Conservation (phyloP, 2,797 vertebrate species). For the Gadopsis bispinosus region DNA sequence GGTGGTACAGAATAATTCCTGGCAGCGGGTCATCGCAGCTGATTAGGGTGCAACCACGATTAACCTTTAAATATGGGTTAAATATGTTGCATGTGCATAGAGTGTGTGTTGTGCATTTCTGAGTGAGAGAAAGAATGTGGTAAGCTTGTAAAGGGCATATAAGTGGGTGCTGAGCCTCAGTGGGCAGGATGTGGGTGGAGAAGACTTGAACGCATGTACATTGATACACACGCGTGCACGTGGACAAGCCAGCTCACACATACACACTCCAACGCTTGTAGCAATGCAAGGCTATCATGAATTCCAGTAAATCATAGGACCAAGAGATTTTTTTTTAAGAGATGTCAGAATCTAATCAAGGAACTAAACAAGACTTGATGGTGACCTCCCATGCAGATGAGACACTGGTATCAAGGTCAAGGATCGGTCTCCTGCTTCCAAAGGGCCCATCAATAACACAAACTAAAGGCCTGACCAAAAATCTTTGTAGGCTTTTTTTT, state of each 20-base stretch:
- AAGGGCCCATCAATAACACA: not conserved
- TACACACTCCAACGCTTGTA: not conserved
- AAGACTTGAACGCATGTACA: slow-evolving; percentile 31
- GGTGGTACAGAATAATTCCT: slow-evolving; percentile 66
- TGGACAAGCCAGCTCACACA: not conserved
- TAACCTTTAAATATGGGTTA: slow-evolving; percentile 47
- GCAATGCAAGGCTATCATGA: slow-evolving; percentile 42
- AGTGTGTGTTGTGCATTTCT: slow-evolving; percentile 32
- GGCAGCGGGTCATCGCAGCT: slow-evolving; percentile 71
- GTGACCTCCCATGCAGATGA: slow-evolving; percentile 42
- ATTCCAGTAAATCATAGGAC: slow-evolving; percentile 33
- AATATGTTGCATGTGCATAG: slow-evolving; percentile 55
- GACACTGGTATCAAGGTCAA: slow-evolving; percentile 40
- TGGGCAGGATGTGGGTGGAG: slow-evolving; percentile 78
- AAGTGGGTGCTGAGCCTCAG: slow-evolving; percentile 67
- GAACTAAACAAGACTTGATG: slow-evolving; percentile 19
- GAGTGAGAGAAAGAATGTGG: slow-evolving; percentile 69
- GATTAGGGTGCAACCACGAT: slow-evolving; percentile 55
- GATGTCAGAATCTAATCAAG: slow-evolving; percentile 36
- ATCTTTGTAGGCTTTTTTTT: not conserved
- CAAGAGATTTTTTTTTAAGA: not conserved
- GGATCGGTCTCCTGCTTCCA: slow-evolving; percentile 13
- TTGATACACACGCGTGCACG: too few species aligned
- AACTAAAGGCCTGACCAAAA: slow-evolving; percentile 1
- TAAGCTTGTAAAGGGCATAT: slow-evolving; percentile 64